These are phyloP conservation scores for Planococcus citri DNA, from an alignment of 1,140 invertebrate species.

Conservation along the genomic window DNA sequence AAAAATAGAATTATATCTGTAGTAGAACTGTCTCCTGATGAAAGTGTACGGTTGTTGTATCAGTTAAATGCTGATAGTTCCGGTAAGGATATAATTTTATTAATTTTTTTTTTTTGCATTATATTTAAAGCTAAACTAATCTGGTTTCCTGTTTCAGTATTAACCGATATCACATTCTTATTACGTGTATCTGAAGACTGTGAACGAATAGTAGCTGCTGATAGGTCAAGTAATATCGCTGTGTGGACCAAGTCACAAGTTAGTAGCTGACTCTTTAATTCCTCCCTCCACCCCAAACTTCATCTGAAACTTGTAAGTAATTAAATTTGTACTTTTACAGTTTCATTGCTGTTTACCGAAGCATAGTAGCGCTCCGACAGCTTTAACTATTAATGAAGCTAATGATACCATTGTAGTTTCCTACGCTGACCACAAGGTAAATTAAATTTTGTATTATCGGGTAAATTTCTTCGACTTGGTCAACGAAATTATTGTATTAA, in stretches of 20 bases:
- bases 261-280: conserved; percentile 27
- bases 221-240: conserved; percentile 43
- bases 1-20: background rate
- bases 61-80: background rate
- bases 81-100: background rate
- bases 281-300: too few species aligned
- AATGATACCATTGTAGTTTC: conserved; percentile 45
- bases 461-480: background rate
- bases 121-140: too few species aligned
- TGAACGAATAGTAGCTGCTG: conserved; percentile 48
- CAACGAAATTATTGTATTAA: conserved; percentile 25
- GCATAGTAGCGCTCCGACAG: conserved; percentile 49
- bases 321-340: conserved; percentile 27
- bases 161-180: conserved; percentile 40
- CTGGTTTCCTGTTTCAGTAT: too few species aligned
- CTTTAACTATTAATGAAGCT: conserved; percentile 45
- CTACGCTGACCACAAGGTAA: conserved; percentile 59
- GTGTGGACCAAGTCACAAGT: conserved; percentile 41
- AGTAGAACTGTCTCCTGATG: background rate
- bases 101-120: background rate
- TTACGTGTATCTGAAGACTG: conserved; percentile 41
- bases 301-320: too few species aligned
- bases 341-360: conserved; percentile 45
- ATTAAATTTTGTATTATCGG: conserved; percentile 9
- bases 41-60: background rate